Evolutionary conservation across 2,113 vertebrate species (phyloP), one percentile per base, ranked within the genome.

Genomic region (Urocitellus parryii): DNA sequence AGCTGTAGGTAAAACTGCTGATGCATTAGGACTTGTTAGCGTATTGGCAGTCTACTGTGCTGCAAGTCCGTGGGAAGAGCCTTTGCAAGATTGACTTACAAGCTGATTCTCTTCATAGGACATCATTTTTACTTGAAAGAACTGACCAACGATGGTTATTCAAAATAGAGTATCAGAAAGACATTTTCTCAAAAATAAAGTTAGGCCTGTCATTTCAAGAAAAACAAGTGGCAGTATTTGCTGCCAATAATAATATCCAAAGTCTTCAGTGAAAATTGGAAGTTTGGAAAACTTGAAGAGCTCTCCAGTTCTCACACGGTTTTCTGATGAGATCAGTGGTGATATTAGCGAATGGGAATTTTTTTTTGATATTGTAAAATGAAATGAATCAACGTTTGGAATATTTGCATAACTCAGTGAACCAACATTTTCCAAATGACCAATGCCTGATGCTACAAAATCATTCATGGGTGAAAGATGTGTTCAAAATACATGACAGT

Each of bases 141-240:
- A n/a, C 32, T 14, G 34, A 77, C 11, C 53, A 76, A 72, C 11
- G 11, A 56, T 61, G 13, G 18, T 34, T 90, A 37, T 37, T 72
- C 16, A 80, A 84, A 92, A 29, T 0, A 67, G 34, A 42, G 22
- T 61, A 53, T 82, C 53, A 27, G 29, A 48, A 48, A 90, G 51
- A 29, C 4, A 51, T 87, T 77, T 68, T 76, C 37, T 89, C 37
- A 95, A 85, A 88, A 94, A 29, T 42, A 82, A 67, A 86, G 10
- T 14, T 56, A 42, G 67, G 22, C 2, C 25, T 34, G 20, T 65
- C n/a, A 83, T 90, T 77, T 95, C 11, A 63, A 34, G 77, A 65
- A 56, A 88, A 86, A 72, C 3, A 90, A 83, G 68, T 90, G 63
- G 7, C 32, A 72, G 11, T 4, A 20, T 79, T 70, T 93, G 29